Percentiles rank a stretch among this genome's conserved stretches.
These are phyloP conservation scores for Leptoteleia sp. DNA, from an alignment of 1,140 invertebrate genomes.

Conservation along the genomic window DNA sequence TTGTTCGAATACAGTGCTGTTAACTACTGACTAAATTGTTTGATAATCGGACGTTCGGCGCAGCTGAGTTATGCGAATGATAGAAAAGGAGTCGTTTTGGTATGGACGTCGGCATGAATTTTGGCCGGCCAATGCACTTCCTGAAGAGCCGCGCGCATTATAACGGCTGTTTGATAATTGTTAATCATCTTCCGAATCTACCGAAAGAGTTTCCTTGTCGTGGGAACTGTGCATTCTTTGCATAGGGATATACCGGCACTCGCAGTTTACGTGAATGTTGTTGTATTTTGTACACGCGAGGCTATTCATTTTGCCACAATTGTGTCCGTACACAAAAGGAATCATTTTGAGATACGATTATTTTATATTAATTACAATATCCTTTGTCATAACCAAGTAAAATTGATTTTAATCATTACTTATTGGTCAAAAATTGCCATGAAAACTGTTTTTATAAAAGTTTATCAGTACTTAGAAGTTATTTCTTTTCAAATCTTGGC, in stretches of 20 bases:
- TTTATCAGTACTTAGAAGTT: too few relatives aligned
- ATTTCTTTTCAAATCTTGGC: too few relatives aligned
- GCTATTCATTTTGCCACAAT: too few relatives aligned
- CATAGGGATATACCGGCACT: conserved; percentile 19
- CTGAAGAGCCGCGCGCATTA: conserved; percentile 44
- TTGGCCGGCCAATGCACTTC: conserved; percentile 26
- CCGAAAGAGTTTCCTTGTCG: conserved; percentile 57
- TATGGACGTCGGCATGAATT: conserved; percentile 1
- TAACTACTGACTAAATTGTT: conserved; percentile 36
- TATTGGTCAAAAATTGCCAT: too few relatives aligned
- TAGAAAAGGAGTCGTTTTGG: conserved; percentile 13
- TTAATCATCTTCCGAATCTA: conserved; percentile 66
- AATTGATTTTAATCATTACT: too few relatives aligned
- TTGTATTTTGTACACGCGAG: too few relatives aligned
- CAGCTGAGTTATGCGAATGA: conserved; percentile 5
- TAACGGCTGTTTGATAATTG: conserved; percentile 68
- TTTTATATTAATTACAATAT: too few relatives aligned
- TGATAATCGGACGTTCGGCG: conserved; percentile 4
- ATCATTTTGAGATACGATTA: too few relatives aligned
- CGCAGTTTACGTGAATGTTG: conserved; percentile 6
- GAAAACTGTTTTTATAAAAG: too few relatives aligned
- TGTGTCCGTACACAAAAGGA: too few relatives aligned
- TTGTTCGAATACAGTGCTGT: conserved; percentile 21
- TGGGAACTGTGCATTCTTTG: conserved; percentile 70
- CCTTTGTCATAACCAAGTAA: too few relatives aligned